phyloP scores from a whole-genome alignment of 2,113 vertebrate species.

The Chaetops frenatus region DNA sequence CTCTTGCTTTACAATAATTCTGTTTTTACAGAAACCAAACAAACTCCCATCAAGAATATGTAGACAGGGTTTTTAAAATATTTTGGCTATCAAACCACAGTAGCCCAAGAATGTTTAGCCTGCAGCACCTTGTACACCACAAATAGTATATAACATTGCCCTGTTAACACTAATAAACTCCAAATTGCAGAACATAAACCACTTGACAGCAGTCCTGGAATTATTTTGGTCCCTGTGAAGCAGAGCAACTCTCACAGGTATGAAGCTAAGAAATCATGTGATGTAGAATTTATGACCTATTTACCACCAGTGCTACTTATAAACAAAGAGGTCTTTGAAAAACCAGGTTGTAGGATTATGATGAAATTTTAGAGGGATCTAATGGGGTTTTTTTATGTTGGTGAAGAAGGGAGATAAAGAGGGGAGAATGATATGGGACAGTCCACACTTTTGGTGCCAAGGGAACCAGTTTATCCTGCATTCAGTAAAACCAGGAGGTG shows the following conservation, averaged over 20 bases:
- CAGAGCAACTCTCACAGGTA: neutral
- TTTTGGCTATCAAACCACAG: neutral
- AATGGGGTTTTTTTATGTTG: neutral
- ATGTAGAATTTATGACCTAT: slow-evolving; percentile 27
- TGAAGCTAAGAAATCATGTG: slow-evolving; percentile 37
- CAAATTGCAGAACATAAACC: slow-evolving; percentile 30
- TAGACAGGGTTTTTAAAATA: neutral
- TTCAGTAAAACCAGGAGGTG: neutral
- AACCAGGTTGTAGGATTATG: neutral
- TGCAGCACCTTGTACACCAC: neutral
- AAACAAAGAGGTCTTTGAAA: neutral
- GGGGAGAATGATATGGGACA: neutral
- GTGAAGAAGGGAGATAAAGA: neutral
- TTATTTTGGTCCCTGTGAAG: slow-evolving; percentile 34
- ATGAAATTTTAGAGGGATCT: neutral
- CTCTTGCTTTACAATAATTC: neutral
- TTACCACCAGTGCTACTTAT: slow-evolving; percentile 13
- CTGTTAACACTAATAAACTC: slow-evolving; percentile 38
- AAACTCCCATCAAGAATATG: neutral
- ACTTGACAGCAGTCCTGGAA: slow-evolving; percentile 29
- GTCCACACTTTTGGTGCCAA: neutral
- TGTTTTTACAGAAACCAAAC: neutral
- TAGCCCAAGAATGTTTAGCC: neutral
- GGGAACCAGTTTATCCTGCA: neutral
- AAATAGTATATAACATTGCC: neutral